Base-by-base conservation (phyloP, 37 sponge, comb jelly and placozoan genomes). In the Hormiphora californensis region DNA sequence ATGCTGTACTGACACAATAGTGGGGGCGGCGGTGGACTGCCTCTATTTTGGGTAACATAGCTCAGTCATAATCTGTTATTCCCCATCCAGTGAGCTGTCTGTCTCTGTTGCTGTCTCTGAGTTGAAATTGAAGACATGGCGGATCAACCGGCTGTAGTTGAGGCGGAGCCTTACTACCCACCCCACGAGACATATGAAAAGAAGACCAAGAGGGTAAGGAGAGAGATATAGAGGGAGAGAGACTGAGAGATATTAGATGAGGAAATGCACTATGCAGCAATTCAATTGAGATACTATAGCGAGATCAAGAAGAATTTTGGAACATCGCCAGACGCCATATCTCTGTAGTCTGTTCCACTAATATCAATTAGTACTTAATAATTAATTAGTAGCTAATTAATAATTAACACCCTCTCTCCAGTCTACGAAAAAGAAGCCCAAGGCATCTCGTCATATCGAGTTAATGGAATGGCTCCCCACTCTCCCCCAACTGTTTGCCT, bases 401-500 rank as follows among this genome's bases (percentile, higher is more conserved):
- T n/a, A n/a, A n/a, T n/a, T n/a, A n/a, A n/a, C n/a, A n/a, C n/a
- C 53, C 15, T 15, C 61, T 4, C 27, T 57, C 4, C 61, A 57
- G 61, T 57, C 61, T 4, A 28, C 61, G 3, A 57, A 57, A 30
- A 57, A 57, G 22, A 57, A 57, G 61, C 61, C 61, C 5, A 57
- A 57, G 27, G 61, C 30, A 15, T 57, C 61, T 57, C 61, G 61
- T 4, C 61, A 57, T 12, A 57, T 57, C 21, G 61, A 57, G 61
- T 30, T 57, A 30, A 57, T 57, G 61, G 61, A 57, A 15, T 57
- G 61, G 61, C 61, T 57, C 15, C 61, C 61, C n/a, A 57, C 61
- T 57, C 61, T 57, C n/a, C 61, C 61, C n/a, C 61, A 57, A 57
- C 61, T 57, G 61, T 57, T 57, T 30, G 61, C 61, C 7, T 57